Evolutionary conservation across 2,888 invertebrate genomes (phyloP), one percentile per base, ranked within the genome.

Genomic region (Lordiphosa fenestrarum): DNA sequence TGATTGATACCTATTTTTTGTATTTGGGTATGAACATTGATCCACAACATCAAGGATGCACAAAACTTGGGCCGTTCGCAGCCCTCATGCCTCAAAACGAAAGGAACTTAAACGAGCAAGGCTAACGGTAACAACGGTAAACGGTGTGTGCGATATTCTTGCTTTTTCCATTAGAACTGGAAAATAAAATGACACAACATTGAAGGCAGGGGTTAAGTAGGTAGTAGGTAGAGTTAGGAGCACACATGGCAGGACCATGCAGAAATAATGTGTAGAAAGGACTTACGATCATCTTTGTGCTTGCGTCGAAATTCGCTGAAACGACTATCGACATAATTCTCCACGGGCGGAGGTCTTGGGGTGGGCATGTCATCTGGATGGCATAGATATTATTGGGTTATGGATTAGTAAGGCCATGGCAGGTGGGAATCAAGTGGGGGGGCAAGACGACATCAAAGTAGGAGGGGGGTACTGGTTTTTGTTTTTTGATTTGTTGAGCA

Each of bases 241-340:
- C 25, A 13, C 15, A 25, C 10, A 15, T n/a, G 53, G 66, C 33
- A 63, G 65, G 65, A 68, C 53, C 67, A 69, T 68, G 71, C 72
- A 71, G 21, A 50, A 46, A 49, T 53, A 46, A 55, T 30, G 55
- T 46, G 52, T 49, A 25, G 44, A n/a, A 41, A 47, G n/a, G 82
- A 92, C 93, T 93, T 92, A 93, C 93, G 92, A 89, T 92, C 92
- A 84, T 91, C 91, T 89, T 91, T 92, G 88, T 93, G 93, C 89
- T 93, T 93, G 87, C 92, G 91, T 81, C 92, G 91, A 90, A 92
- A 93, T 70, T 89, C 89, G 74, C 88, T 88, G 67, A 84, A 86
- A 69, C 89, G 89, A 78, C 83, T 89, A 75, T 88, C 89, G 64
- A 87, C 73, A 76, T 87, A 88, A 64, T 78, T 85, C 71, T 88